A percentile compares a stretch with the other conserved stretches of the same genome.
These are phyloP conservation scores for Lordiphosa collinella DNA, from an alignment of 1,140 invertebrate genomes.

Conservation along the genomic window DNA sequence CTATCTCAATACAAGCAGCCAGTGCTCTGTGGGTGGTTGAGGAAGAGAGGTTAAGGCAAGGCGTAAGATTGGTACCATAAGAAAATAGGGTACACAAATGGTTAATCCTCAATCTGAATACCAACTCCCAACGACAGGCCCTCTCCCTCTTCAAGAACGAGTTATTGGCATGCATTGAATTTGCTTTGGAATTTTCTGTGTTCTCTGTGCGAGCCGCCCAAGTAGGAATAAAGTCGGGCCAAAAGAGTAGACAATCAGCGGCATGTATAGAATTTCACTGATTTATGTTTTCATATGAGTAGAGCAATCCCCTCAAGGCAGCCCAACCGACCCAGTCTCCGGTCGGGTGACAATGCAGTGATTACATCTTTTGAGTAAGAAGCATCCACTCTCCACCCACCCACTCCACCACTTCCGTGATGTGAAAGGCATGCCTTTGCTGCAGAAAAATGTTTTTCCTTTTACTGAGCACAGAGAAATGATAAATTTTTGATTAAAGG, in stretches of 20 bases:
- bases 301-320: conserved; percentile 34
- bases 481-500: conserved; percentile 78
- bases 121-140: background rate
- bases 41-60: background rate
- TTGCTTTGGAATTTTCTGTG: conserved; percentile 64
- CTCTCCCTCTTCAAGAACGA: conserved; percentile 41
- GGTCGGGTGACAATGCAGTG: conserved; percentile 73
- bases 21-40: background rate
- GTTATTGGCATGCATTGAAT: conserved; percentile 78
- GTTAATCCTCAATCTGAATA: background rate
- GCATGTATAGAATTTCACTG: conserved; percentile 78
- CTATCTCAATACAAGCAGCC: conserved; percentile 45
- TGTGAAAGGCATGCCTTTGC: conserved; percentile 71
- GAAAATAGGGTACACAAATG: too few species aligned
- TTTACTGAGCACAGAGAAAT: conserved; percentile 31
- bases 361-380: conserved; percentile 72
- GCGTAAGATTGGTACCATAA: too few species aligned
- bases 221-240: conserved; percentile 7
- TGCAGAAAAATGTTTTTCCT: conserved; percentile 52
- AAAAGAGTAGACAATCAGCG: conserved; percentile 75
- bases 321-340: conserved; percentile 32
- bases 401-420: conserved; percentile 52
- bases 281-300: conserved; percentile 73
- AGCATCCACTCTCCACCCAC: conserved; percentile 8
- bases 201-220: background rate